Base-by-base conservation (phyloP, 2,113 vertebrate genomes). In the Aspidoscelis tigris region DNA sequence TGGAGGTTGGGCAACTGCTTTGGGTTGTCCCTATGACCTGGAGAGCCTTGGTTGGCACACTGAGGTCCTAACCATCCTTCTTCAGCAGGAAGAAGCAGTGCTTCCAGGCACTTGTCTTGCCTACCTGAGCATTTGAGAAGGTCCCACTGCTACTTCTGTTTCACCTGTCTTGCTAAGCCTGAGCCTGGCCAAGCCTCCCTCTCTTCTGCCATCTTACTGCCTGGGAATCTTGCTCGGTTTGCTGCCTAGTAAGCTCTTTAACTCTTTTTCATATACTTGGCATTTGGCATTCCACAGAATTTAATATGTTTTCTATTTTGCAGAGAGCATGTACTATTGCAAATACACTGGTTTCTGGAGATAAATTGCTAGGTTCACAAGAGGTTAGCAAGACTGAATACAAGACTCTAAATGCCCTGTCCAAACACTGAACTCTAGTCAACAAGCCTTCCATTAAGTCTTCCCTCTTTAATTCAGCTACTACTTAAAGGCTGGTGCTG, bases 371-470 rank as follows among this genome's bases (percentile, higher is more conserved):
- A 66, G 21, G 11, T 10, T 83, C 76, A 64, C 84, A 72, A 80
- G 18, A 20, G 88, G 91, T 92, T 81, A 53, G 44, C 1, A 39
- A 75, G 18, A 33, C 41, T 66, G 24, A 79, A 80, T 41, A 1
- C n/a, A 2, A 71, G 20, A 83, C 88, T 76, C 72, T 89, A 90
- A 90, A 20, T 7, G 85, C n/a, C 66, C 21, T 82, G 22, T 7
- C 58, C 26, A 82, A 76, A 61, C 14, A 75, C 75, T 33, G 86
- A 70, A 5, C 2, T 76, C 84, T 74, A 86, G 41, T 58, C 83
- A 74, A 88, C 73, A 89, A 87, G 74, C 6, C 79, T 93, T 85
- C 86, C n/a, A 75, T 91, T 86, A 92, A 88, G 80, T 61, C 71
- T 16, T 89, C 12, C 24, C 39, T 90, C 18, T 85, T 89, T 85